These are phyloP conservation scores for Pogonocichla stellata DNA, from an alignment of 2,113 vertebrate genomes.

Conservation along the genomic window DNA sequence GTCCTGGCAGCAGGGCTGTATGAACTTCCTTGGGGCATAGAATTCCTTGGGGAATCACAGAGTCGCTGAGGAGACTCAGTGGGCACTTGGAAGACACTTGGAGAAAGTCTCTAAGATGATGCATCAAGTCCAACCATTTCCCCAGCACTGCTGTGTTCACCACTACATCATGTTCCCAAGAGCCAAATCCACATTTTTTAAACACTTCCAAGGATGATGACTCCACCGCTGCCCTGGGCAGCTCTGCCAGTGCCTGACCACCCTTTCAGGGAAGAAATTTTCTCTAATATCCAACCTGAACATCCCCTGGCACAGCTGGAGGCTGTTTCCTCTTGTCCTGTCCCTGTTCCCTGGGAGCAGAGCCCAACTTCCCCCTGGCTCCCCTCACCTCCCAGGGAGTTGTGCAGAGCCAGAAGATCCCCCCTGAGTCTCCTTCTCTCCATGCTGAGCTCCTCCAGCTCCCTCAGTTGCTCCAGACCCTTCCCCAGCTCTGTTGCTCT, in stretches of 20 bases:
- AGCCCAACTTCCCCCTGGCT: rapidly evolving
- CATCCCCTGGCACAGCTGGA: neutral
- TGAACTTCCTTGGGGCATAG: neutral
- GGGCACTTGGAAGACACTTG: neutral
- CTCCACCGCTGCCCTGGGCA: neutral
- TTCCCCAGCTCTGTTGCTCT: neutral
- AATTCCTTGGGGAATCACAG: neutral
- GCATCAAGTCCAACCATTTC: neutral
- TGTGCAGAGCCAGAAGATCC: neutral
- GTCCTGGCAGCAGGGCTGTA: neutral
- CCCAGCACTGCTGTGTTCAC: neutral
- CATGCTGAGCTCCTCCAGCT: neutral
- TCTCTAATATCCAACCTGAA: neutral
- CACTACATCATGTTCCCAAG: neutral
- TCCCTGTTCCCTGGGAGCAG: neutral
- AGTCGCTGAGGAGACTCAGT: neutral
- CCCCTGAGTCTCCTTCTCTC: neutral
- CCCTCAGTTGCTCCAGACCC: neutral
- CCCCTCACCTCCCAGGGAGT: neutral
- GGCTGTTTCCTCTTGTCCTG: rapidly evolving
- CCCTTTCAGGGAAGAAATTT: neutral
- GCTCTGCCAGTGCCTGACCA: neutral
- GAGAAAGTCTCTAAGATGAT: neutral
- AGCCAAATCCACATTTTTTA: neutral
- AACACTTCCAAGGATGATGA: neutral